A percentile compares a stretch with the other conserved stretches of the same genome.
phyloP scores from a whole-genome alignment of 2,888 invertebrate species.

The Parochlus steinenii region DNA sequence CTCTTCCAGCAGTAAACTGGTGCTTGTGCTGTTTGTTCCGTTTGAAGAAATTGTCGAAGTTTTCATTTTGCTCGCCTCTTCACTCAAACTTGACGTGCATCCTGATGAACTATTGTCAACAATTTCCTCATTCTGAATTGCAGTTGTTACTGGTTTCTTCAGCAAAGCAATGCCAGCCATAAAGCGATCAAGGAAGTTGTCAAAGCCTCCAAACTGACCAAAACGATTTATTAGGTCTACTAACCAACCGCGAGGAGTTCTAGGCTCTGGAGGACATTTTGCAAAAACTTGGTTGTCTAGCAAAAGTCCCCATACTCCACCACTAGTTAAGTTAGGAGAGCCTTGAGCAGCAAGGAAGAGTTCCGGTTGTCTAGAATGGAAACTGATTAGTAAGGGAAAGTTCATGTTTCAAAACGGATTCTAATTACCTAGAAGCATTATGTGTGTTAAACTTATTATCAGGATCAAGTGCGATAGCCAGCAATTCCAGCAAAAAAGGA shows the following conservation, averaged over 20 bases:
- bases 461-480: constrained; percentile 89
- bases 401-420: too few species aligned
- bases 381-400: too few species aligned
- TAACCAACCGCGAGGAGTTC: constrained; percentile 86
- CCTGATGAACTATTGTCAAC: constrained; percentile 8
- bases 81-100: constrained; percentile 15
- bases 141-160: constrained; percentile 34
- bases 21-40: constrained; percentile 15
- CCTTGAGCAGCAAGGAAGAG: constrained; percentile 17
- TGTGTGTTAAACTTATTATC: constrained; percentile 67
- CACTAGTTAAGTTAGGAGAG: constrained; percentile 17
- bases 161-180: constrained; percentile 48
- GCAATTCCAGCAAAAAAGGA: constrained; percentile 77
- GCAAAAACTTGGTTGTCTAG: constrained; percentile 51
- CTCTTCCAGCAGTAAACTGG: constrained; percentile 14
- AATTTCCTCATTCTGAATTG: constrained; percentile 3
- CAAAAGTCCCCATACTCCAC: constrained; percentile 35
- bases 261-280: constrained; percentile 50
- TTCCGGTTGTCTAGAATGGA: constrained; percentile 20
- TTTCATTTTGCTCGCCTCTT: constrained; percentile 16
- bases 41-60: constrained; percentile 17
- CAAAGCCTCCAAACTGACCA: constrained; percentile 79
- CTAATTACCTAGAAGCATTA: constrained; percentile 27
- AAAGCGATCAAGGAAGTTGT: constrained; percentile 68
- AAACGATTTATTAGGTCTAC: constrained; percentile 92